These are phyloP conservation scores for Dinoponera quadriceps DNA, from an alignment of 1,140 invertebrate genomes.

Conservation along the genomic window DNA sequence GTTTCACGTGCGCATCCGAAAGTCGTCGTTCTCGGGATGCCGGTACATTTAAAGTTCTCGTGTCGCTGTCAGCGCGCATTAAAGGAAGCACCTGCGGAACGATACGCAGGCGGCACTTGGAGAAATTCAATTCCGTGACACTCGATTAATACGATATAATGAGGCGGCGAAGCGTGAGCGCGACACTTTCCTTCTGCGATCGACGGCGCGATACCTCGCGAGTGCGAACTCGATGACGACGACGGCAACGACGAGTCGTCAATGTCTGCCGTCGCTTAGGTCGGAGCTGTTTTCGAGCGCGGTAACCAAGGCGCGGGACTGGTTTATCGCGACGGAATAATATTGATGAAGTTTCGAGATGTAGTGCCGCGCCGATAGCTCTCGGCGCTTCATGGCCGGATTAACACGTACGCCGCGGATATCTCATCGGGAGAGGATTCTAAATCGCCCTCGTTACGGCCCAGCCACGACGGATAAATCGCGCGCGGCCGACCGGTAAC, in stretches of 20 bases:
- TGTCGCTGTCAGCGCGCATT: conserved; percentile 33
- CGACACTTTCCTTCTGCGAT: conserved; percentile 31
- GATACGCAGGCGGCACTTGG: conserved; percentile 21
- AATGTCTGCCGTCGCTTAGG: conserved; percentile 21
- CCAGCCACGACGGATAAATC: conserved; percentile 35
- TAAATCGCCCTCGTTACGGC: conserved; percentile 46
- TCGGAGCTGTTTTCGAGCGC: conserved; percentile 18
- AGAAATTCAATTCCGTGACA: conserved; percentile 56
- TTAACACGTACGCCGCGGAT: conserved; percentile 43
- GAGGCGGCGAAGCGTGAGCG: conserved; percentile 50
- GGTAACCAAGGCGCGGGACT: conserved; percentile 39
- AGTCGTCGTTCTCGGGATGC: neutral
- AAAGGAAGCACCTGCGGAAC: conserved; percentile 35
- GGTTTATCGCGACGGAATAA: conserved; percentile 53
- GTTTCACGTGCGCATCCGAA: conserved; percentile 2
- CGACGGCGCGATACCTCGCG: conserved; percentile 29
- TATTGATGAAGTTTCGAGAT: conserved; percentile 54
- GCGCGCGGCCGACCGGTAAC: neutral
- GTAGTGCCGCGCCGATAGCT: conserved; percentile 10
- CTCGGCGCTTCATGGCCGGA: conserved; percentile 34
- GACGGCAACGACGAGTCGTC: conserved; percentile 33
- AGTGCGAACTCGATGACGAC: conserved; percentile 18
- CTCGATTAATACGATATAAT: conserved; percentile 63
- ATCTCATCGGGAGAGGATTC: conserved; percentile 42
- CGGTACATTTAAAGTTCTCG: conserved; percentile 9